phyloP scores from a whole-genome alignment of 2,888 invertebrate species.

The Eilema sororculum region DNA sequence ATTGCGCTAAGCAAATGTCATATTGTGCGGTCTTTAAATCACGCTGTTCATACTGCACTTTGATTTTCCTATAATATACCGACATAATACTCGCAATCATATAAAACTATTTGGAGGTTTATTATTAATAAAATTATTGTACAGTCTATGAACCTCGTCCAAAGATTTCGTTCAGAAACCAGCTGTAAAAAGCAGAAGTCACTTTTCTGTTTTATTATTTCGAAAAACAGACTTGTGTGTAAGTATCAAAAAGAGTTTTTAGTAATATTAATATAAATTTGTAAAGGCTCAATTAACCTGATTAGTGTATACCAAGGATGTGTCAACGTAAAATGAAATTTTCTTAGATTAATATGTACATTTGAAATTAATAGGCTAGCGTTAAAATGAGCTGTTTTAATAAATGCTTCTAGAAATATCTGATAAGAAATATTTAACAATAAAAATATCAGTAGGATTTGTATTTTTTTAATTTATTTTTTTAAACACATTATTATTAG shows the following conservation, averaged over 20 bases:
- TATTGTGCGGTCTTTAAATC: neutral
- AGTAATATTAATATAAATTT: slow-evolving; percentile 24
- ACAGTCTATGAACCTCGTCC: neutral
- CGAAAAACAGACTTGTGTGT: slow-evolving; percentile 20
- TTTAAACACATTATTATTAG: slow-evolving; percentile 58
- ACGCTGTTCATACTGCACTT: neutral
- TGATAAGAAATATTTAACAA: slow-evolving; percentile 34
- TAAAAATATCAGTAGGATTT: slow-evolving; percentile 44
- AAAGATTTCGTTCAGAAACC: neutral
- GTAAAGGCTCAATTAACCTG: slow-evolving; percentile 54
- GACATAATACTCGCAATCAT: neutral
- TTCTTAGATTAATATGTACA: slow-evolving; percentile 51
- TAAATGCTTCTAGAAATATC: slow-evolving; percentile 41
- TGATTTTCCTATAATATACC: neutral
- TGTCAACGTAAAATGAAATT: slow-evolving; percentile 53
- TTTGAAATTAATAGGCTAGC: slow-evolving; percentile 44
- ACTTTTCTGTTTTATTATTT: slow-evolving; percentile 15
- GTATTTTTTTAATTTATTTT: slow-evolving; percentile 60
- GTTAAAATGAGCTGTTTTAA: slow-evolving; percentile 34
- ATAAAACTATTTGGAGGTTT: too few relatives aligned
- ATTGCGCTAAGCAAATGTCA: neutral
- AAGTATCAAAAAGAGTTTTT: slow-evolving; percentile 35
- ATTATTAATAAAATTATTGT: too few relatives aligned
- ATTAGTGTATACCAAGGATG: slow-evolving; percentile 52
- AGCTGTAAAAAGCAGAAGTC: neutral